Percentiles rank a stretch among this genome's conserved stretches.
Evolutionary conservation across 2,888 invertebrate species (phyloP).

Genomic region (Hydropsyche betteni): DNA sequence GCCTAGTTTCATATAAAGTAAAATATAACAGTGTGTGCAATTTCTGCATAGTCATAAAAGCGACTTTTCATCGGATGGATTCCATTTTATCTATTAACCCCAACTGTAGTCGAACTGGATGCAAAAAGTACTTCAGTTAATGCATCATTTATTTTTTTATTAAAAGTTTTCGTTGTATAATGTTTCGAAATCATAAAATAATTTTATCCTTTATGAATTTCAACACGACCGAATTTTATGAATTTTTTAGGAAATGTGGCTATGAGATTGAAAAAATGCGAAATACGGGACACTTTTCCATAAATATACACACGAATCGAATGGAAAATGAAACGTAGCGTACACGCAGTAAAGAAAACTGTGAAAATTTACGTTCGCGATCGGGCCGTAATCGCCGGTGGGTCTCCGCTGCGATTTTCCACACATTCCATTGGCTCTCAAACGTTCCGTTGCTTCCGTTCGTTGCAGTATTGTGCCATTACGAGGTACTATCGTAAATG

Average conservation of each 20-base stretch:
- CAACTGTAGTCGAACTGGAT: too few species aligned
- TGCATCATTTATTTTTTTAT: too few species aligned
- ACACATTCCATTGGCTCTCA: conserved; percentile 24
- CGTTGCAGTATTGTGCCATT: conserved; percentile 14
- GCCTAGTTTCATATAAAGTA: conserved; percentile 11
- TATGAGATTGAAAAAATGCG: too few species aligned
- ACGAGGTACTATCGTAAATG: conserved; percentile 4
- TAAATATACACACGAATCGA: background rate
- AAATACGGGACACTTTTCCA: background rate
- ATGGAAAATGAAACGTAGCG: background rate
- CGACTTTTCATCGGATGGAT: background rate
- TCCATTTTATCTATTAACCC: background rate
- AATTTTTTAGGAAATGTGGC: too few species aligned
- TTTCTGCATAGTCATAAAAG: conserved; percentile 23
- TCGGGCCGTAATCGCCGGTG: conserved; percentile 10
- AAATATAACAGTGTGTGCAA: conserved; percentile 8
- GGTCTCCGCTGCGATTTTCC: conserved; percentile 16
- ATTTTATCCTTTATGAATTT: too few species aligned
- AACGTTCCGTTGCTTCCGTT: background rate
- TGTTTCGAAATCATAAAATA: too few species aligned
- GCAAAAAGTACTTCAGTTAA: too few species aligned
- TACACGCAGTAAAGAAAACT: background rate
- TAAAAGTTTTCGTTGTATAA: too few species aligned
- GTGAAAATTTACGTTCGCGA: conserved; percentile 21
- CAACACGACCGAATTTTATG: too few species aligned